A percentile compares a stretch with the other conserved stretches of the same genome.
These are phyloP conservation scores for Drosophila micromelanica DNA, from an alignment of 1,140 invertebrate genomes.

Conservation along the genomic window DNA sequence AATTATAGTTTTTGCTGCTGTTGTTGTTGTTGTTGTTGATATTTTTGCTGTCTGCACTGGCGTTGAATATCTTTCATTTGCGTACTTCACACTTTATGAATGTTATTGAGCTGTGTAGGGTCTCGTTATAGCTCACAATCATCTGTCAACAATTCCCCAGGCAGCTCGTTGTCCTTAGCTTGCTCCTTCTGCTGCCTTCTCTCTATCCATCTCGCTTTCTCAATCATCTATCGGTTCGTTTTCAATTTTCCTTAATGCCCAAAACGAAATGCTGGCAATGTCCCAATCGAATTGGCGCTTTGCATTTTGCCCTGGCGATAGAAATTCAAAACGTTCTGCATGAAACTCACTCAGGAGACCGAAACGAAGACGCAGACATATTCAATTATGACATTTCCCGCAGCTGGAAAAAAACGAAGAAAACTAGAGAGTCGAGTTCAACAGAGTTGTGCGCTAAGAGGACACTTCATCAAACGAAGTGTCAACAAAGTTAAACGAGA, in stretches of 20 bases:
- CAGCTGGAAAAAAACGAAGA: background rate
- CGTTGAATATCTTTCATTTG: constrained; percentile 18
- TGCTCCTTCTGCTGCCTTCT: constrained; percentile 4
- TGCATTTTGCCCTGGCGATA: constrained; percentile 36
- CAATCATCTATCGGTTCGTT: constrained; percentile 61
- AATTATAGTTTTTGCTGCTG: background rate
- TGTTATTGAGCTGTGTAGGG: constrained; percentile 18
- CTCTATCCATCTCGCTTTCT: background rate
- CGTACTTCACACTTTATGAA: constrained; percentile 21
- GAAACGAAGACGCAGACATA: constrained; percentile 35
- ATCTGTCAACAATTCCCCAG: too few relatives aligned
- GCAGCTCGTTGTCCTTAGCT: background rate
- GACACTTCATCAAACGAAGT: constrained; percentile 73
- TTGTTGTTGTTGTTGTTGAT: constrained; percentile 6
- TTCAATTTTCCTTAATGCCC: constrained; percentile 57
- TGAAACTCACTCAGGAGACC: constrained; percentile 20
- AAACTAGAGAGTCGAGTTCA: constrained; percentile 6
- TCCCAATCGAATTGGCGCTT: constrained; percentile 57
- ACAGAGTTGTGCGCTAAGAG: constrained; percentile 30
- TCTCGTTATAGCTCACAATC: constrained; percentile 32
- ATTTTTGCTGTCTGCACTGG: background rate
- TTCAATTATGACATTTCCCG: constrained; percentile 37
- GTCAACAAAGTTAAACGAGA: constrained; percentile 76
- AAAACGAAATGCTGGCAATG: constrained; percentile 29
- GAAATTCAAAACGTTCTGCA: constrained; percentile 63